Evolutionary conservation across 2,888 invertebrate species (phyloP).

Genomic region (Cryptus armator): DNA sequence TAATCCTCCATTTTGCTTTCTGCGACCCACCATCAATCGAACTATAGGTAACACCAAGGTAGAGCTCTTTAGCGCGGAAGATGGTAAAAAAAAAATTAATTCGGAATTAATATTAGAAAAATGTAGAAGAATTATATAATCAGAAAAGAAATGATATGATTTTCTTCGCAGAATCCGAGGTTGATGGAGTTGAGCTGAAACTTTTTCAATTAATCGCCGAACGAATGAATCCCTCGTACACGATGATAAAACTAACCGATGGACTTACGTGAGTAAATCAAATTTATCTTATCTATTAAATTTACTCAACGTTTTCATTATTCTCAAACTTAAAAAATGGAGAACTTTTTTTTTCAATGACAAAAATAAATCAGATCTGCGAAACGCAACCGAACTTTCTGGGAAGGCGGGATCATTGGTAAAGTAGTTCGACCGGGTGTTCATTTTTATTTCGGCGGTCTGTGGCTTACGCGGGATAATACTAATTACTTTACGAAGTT

Average conservation of each 20-base stretch:
- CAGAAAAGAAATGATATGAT: slow-evolving; percentile 36
- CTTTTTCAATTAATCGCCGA: slow-evolving; percentile 79
- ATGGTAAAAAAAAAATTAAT: slow-evolving; percentile 66
- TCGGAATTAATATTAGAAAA: too few species aligned
- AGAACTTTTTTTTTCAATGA: neutral
- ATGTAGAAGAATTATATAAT: too few species aligned
- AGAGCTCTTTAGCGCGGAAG: slow-evolving; percentile 19
- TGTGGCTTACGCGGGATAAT: slow-evolving; percentile 77
- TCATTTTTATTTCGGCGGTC: slow-evolving; percentile 79
- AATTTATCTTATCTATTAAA: too few species aligned
- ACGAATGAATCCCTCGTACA: slow-evolving; percentile 80
- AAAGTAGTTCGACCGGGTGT: slow-evolving; percentile 73
- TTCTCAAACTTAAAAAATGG: too few species aligned
- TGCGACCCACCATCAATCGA: too few species aligned
- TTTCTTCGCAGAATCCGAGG: slow-evolving; percentile 69
- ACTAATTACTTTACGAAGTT: slow-evolving; percentile 73
- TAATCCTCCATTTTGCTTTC: too few species aligned
- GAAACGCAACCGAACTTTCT: slow-evolving; percentile 73
- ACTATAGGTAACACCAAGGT: too few species aligned
- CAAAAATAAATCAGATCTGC: slow-evolving; percentile 74
- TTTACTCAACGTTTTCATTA: too few species aligned
- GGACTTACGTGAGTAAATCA: slow-evolving; percentile 69
- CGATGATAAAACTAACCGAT: slow-evolving; percentile 74
- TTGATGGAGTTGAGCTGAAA: slow-evolving; percentile 79
- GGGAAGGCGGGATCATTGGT: slow-evolving; percentile 79